Evolutionary conservation across 2,888 invertebrate genomes (phyloP).

Genomic region (Myathropa florea): DNA sequence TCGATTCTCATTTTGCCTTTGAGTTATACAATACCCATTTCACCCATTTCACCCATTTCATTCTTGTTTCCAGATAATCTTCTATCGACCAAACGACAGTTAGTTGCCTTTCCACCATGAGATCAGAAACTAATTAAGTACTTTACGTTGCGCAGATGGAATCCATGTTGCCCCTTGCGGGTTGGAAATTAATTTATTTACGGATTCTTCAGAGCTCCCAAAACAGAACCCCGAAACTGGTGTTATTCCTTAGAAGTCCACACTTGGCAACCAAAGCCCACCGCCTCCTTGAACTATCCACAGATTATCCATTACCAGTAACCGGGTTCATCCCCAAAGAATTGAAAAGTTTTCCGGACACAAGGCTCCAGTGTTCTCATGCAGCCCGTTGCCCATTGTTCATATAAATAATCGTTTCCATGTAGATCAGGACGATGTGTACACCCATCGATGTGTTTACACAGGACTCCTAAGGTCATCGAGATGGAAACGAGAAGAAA

Average conservation of each 20-base stretch:
- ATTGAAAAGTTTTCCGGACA: conserved; percentile 55
- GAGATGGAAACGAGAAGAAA: conserved; percentile 12
- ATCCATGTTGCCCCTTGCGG: not conserved
- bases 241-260: conserved; percentile 1
- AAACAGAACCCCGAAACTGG: not conserved
- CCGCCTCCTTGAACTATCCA: conserved; percentile 19
- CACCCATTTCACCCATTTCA: not conserved
- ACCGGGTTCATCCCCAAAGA: conserved; percentile 39
- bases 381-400: conserved; percentile 35
- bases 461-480: conserved; percentile 39
- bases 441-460: conserved; percentile 45
- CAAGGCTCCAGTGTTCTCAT: conserved; percentile 48
- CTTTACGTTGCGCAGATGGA: not conserved
- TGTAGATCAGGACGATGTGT: conserved; percentile 37
- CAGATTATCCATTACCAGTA: conserved; percentile 48
- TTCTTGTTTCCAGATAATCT: not conserved
- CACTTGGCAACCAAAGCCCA: conserved; percentile 36
- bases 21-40: too few species aligned
- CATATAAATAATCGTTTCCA: conserved; percentile 55
- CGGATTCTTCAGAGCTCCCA: not conserved
- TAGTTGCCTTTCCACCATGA: not conserved
- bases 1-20: too few species aligned
- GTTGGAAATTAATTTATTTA: conserved; percentile 21
- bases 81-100: not conserved
- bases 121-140: conserved; percentile 30